Percentiles rank a stretch among this genome's conserved stretches.
Evolutionary conservation across 2,113 vertebrate species (phyloP).

Genomic region (Triplophysa tibetana): DNA sequence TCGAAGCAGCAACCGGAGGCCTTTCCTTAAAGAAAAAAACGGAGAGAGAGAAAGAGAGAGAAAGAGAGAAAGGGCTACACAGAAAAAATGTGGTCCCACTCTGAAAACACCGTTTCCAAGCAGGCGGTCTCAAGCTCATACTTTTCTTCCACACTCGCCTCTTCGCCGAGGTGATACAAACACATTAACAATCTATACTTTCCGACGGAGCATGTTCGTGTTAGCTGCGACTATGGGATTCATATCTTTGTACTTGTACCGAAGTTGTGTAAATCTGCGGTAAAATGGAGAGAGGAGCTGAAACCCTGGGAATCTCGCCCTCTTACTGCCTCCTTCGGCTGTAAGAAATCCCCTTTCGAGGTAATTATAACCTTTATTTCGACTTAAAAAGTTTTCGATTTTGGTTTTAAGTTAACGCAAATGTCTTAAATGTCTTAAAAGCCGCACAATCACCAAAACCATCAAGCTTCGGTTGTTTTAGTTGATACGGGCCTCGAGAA

Average conservation of each 20-base stretch:
- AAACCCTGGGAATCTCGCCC: conserved; percentile 69
- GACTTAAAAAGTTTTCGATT: conserved; percentile 46
- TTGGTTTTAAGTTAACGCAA: conserved; percentile 8
- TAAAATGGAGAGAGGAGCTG: conserved; percentile 76
- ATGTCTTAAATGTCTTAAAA: not conserved
- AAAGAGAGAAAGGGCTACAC: conserved; percentile 54
- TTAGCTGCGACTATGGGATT: not conserved
- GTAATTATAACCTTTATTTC: conserved; percentile 48
- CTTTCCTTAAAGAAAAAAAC: conserved; percentile 33
- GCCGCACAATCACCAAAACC: not conserved
- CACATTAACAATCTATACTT: not conserved
- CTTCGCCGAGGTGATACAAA: not conserved
- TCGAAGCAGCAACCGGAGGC: conserved; percentile 66
- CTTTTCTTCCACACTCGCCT: not conserved
- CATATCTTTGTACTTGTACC: conserved; percentile 41
- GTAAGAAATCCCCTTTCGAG: conserved; percentile 52
- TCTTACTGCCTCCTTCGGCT: conserved; percentile 57
- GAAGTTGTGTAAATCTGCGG: conserved; percentile 62
- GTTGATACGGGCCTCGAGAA: conserved; percentile 33
- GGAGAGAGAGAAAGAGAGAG: not conserved
- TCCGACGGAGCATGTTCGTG: conserved; percentile 12
- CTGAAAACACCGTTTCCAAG: conserved; percentile 64
- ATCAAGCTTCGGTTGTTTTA: not conserved
- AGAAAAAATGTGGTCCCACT: conserved; percentile 62
- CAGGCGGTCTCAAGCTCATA: conserved; percentile 21